These are phyloP conservation scores for Myxocyprinus asiaticus DNA, from an alignment of 2,113 vertebrate species.

Conservation along the genomic window DNA sequence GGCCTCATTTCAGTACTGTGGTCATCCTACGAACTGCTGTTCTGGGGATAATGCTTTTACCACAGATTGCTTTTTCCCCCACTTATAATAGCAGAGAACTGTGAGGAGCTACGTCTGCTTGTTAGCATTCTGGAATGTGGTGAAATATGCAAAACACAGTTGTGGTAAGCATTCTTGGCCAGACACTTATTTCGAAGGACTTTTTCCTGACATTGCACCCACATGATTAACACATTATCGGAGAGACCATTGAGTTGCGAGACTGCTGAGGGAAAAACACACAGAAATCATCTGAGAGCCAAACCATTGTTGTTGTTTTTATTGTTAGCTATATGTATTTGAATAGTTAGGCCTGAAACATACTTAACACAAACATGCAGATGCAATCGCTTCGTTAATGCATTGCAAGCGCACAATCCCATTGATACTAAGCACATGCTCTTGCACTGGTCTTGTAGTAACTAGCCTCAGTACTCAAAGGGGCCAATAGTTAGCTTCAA, in stretches of 20 bases:
- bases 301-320: slow-evolving; percentile 24
- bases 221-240: slow-evolving; percentile 44
- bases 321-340: neutral
- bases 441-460: too few relatives aligned
- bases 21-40: slow-evolving; percentile 31
- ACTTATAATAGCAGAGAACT: slow-evolving; percentile 33
- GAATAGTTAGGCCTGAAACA: neutral
- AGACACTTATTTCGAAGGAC: slow-evolving; percentile 6
- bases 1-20: slow-evolving; percentile 11
- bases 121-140: slow-evolving; percentile 45
- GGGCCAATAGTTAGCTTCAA: too few relatives aligned
- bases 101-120: slow-evolving; percentile 30
- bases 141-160: slow-evolving; percentile 33
- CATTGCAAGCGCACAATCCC: too few relatives aligned
- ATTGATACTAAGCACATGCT: too few relatives aligned
- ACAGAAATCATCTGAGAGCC: slow-evolving; percentile 4
- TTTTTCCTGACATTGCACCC: slow-evolving; percentile 48
- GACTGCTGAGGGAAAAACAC: slow-evolving; percentile 34
- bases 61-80: slow-evolving; percentile 1
- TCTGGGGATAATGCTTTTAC: neutral
- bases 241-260: slow-evolving; percentile 37
- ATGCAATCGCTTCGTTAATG: too few relatives aligned
- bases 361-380: neutral
- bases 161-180: slow-evolving; percentile 49
- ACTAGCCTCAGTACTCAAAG: too few relatives aligned